Percentiles rank a stretch among this genome's conserved stretches.
Evolutionary conservation across 2,888 invertebrate genomes (phyloP).

Genomic region (Clanis bilineata): DNA sequence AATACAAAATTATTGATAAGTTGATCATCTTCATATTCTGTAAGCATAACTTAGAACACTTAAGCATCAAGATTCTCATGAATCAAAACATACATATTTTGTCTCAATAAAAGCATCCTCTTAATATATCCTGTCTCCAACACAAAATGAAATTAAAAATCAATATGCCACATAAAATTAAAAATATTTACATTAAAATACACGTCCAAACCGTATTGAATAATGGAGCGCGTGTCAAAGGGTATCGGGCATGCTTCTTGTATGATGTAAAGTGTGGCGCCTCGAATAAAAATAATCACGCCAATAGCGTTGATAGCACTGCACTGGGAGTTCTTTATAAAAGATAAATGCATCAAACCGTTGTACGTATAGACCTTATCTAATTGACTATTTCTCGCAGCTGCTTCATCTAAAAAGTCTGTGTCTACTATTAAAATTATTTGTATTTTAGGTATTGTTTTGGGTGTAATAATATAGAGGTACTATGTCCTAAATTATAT

Average conservation of each 20-base stretch:
- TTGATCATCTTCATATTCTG: no score
- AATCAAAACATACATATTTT: neutral
- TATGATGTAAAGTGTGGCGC: slow-evolving; percentile 12
- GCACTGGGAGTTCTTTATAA: neutral
- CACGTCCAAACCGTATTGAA: slow-evolving; percentile 1
- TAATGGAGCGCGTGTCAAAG: slow-evolving; percentile 10
- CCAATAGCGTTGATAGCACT: neutral
- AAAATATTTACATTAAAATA: slow-evolving; percentile 1
- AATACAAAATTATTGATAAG: no score
- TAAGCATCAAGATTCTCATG: no score
- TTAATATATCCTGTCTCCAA: neutral
- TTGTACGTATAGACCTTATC: neutral
- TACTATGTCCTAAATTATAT: no score
- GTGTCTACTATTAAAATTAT: no score
- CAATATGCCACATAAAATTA: neutral
- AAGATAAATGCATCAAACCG: neutral
- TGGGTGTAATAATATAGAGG: no score
- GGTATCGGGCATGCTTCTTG: slow-evolving; percentile 5
- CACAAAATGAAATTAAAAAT: neutral
- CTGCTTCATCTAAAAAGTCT: no score
- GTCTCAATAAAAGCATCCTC: no score
- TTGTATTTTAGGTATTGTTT: no score
- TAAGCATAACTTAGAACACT: no score
- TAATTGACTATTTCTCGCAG: no score
- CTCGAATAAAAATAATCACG: neutral